phyloP scores from a whole-genome alignment of 2,113 vertebrate species.

The Axis porcinus region DNA sequence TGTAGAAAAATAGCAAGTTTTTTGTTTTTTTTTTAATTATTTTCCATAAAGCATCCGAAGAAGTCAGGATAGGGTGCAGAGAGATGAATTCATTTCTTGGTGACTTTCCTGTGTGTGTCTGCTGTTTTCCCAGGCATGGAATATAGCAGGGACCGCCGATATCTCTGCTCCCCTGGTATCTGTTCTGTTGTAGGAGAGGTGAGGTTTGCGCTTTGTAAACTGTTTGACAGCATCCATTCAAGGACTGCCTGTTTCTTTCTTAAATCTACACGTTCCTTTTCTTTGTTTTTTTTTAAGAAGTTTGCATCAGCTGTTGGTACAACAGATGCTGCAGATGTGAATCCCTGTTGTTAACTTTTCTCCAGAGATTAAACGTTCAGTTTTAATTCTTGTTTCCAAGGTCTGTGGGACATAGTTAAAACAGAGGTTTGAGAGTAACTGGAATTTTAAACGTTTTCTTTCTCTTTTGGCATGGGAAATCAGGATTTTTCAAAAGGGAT shows the following conservation, averaged over 20 bases:
- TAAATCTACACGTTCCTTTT: background rate
- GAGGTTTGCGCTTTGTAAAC: background rate
- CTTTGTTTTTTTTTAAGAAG: background rate
- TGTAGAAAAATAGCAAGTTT: background rate
- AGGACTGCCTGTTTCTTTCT: background rate
- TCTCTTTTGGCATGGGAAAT: background rate
- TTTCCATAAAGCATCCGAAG: background rate
- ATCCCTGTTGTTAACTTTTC: background rate
- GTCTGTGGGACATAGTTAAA: background rate
- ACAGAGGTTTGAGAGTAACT: background rate
- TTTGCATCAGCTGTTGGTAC: slow-evolving; percentile 12
- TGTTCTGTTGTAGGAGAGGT: background rate
- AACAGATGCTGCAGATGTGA: slow-evolving; percentile 1
- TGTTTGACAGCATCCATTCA: background rate
- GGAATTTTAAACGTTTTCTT: background rate
- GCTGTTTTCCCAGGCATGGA: background rate
- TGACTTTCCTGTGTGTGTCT: background rate
- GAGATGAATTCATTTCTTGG: background rate
- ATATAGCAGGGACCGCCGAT: rapidly evolving
- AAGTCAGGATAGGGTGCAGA: background rate
- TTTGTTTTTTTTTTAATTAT: background rate
- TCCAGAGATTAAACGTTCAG: slow-evolving; percentile 1
- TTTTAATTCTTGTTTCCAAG: slow-evolving; percentile 23
- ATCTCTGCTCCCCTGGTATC: background rate
- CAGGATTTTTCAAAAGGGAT: background rate